Percentiles rank a stretch among this genome's conserved stretches.
These are phyloP conservation scores for Amphilophus citrinellus DNA, from an alignment of 2,113 vertebrate species.

Conservation along the genomic window DNA sequence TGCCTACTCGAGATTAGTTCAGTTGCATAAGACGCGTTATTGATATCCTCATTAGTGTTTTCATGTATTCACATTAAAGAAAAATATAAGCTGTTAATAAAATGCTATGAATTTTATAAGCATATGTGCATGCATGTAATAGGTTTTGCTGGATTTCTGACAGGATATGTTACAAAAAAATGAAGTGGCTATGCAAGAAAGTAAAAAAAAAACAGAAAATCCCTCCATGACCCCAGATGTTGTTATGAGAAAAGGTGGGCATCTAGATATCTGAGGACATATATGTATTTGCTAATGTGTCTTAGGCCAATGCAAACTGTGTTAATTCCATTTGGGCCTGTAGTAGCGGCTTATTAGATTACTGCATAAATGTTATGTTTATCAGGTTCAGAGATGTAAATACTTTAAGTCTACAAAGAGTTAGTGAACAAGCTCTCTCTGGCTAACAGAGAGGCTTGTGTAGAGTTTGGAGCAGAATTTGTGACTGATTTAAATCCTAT, in stretches of 20 bases:
- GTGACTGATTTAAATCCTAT: conserved; percentile 68
- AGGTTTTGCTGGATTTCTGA: neutral
- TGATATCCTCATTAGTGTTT: conserved; percentile 29
- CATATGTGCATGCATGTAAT: neutral
- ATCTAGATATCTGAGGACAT: conserved; percentile 39
- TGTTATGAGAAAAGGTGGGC: conserved; percentile 25
- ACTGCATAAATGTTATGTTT: conserved; percentile 75
- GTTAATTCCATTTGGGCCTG: conserved; percentile 67
- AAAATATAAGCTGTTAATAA: neutral
- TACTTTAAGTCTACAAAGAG: conserved; percentile 43
- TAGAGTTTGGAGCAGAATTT: conserved; percentile 48
- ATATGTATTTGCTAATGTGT: conserved; percentile 27
- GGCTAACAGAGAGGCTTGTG: conserved; percentile 29
- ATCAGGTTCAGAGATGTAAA: conserved; percentile 75
- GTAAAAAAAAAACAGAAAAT: conserved; percentile 14
- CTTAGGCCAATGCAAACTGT: conserved; percentile 41
- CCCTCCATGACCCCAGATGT: conserved; percentile 13
- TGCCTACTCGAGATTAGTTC: conserved; percentile 37
- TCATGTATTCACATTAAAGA: neutral
- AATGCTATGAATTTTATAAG: neutral
- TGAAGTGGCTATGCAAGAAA: neutral
- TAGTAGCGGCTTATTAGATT: conserved; percentile 71
- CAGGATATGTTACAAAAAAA: neutral
- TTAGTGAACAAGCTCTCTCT: conserved; percentile 45
- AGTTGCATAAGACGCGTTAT: conserved; percentile 17